Percentiles rank a stretch among this genome's conserved stretches.
Evolutionary conservation across 2,888 invertebrate genomes (phyloP).

Genomic region (Micropterix aruncella): DNA sequence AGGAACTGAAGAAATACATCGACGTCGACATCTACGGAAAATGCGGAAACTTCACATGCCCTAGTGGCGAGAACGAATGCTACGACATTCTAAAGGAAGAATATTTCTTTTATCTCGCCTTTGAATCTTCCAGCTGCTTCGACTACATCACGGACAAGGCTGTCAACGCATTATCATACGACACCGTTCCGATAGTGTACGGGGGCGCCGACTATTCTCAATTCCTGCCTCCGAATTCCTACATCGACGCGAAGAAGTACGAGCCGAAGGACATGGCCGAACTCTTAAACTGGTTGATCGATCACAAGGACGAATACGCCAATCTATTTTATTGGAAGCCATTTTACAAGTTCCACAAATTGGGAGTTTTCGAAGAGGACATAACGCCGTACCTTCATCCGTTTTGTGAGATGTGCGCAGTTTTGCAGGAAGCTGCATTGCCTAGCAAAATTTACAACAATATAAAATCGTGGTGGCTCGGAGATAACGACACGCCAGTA

Average conservation of each 20-base stretch:
- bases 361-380: neutral
- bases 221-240: slow-evolving; percentile 37
- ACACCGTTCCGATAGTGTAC: slow-evolving; percentile 37
- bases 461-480: neutral
- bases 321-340: slow-evolving; percentile 54
- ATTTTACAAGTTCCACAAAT: slow-evolving; percentile 17
- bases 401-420: neutral
- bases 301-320: slow-evolving; percentile 40
- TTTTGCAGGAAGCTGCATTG: neutral
- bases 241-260: slow-evolving; percentile 49
- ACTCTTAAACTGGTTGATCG: slow-evolving; percentile 35
- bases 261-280: slow-evolving; percentile 39
- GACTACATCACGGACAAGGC: slow-evolving; percentile 61
- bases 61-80: slow-evolving; percentile 17
- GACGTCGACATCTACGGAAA: slow-evolving; percentile 46
- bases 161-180: slow-evolving; percentile 27
- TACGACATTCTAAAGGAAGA: slow-evolving; percentile 26
- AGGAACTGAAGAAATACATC: slow-evolving; percentile 38
- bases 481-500: too few species aligned
- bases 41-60: slow-evolving; percentile 34
- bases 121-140: slow-evolving; percentile 53
- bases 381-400: neutral
- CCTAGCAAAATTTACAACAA: neutral
- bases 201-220: slow-evolving; percentile 34
- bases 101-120: slow-evolving; percentile 53